These are phyloP conservation scores for Polia nebulosa DNA, from an alignment of 2,888 invertebrate genomes.

Conservation along the genomic window DNA sequence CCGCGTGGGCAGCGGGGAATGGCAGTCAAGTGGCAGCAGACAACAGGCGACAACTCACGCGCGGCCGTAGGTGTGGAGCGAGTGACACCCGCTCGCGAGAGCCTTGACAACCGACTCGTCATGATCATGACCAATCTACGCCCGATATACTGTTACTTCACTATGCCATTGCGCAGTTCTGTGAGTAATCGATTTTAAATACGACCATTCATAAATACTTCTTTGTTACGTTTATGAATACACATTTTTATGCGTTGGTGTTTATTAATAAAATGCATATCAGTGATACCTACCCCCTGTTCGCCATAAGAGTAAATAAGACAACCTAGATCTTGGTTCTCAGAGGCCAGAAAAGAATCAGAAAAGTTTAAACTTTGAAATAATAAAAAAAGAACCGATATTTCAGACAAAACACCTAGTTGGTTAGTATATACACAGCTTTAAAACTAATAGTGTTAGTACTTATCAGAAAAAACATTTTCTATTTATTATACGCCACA, in stretches of 20 bases:
- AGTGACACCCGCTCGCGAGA: slow-evolving; percentile 75
- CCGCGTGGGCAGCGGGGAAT: slow-evolving; percentile 80
- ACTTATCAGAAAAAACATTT: too few species aligned
- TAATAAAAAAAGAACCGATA: too few species aligned
- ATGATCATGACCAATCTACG: slow-evolving; percentile 70
- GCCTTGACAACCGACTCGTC: slow-evolving; percentile 79
- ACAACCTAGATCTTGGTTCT: not conserved
- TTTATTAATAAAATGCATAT: slow-evolving; percentile 8
- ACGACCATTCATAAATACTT: slow-evolving; percentile 69
- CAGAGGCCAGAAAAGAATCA: not conserved
- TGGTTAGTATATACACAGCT: too few species aligned
- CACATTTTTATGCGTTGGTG: slow-evolving; percentile 8
- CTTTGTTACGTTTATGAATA: slow-evolving; percentile 24
- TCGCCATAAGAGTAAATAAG: slow-evolving; percentile 16
- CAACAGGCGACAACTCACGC: slow-evolving; percentile 75
- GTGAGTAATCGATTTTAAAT: slow-evolving; percentile 69
- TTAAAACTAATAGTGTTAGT: too few species aligned
- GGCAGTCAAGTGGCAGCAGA: slow-evolving; percentile 74
- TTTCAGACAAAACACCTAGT: too few species aligned
- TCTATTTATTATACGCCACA: too few species aligned
- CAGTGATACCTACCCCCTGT: not conserved
- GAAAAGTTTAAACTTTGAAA: too few species aligned
- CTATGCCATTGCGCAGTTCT: slow-evolving; percentile 70
- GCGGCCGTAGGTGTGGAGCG: slow-evolving; percentile 77
- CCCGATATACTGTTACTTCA: slow-evolving; percentile 74